Base-by-base conservation (phyloP, 1,140 invertebrate species). In the Cephus cinctus region DNA sequence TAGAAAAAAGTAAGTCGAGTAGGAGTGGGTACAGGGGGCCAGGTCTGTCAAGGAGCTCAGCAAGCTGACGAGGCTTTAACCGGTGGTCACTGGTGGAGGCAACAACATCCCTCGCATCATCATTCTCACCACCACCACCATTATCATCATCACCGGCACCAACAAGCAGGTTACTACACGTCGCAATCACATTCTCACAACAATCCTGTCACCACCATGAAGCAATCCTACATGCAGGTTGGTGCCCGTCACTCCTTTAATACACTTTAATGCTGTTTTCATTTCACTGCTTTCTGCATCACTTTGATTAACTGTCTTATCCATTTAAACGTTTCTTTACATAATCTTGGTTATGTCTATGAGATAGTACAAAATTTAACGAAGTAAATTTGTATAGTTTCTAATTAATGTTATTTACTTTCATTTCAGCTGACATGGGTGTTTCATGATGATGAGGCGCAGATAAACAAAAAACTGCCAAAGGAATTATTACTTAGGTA, bases 401-500 rank as follows among this genome's bases (percentile, higher is more conserved):
- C 27, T 2, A 15, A 36, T 36, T 12, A 36, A 36, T 36, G 9
- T 15, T 9, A 15, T 6, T 9, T 36, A 6, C 46, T 63, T 41
- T 50, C 30, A 46, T 75, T 73, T 3, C 63, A 77, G 75, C 63
- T 81, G 63, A 75, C 79, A 64, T 74, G 80, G 71, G 78, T 79
- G 55, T 82, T 80, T 71, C 70, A 79, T 50, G 87, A 89, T 57
- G 92, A 94, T 75, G 92, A 95, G 67, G 86, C 88, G 52, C 84
- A 89, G 72, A 95, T 97, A 65, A 98, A 97, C 77, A 93, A 90
- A 73, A 97, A 96, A 82, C 82, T 98, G 69, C 95, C 95, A 56
- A 96, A 96, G 72, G 96, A 98, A 81, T 81, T 98, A 43, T 78
- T 97, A 43, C 80, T 98, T 59, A 84, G 93, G 84, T 86, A 74